Percentiles rank a stretch among this genome's conserved stretches.
Conservation (phyloP, 2,113 vertebrate species). For the Phalacrocorax brasilianus region DNA sequence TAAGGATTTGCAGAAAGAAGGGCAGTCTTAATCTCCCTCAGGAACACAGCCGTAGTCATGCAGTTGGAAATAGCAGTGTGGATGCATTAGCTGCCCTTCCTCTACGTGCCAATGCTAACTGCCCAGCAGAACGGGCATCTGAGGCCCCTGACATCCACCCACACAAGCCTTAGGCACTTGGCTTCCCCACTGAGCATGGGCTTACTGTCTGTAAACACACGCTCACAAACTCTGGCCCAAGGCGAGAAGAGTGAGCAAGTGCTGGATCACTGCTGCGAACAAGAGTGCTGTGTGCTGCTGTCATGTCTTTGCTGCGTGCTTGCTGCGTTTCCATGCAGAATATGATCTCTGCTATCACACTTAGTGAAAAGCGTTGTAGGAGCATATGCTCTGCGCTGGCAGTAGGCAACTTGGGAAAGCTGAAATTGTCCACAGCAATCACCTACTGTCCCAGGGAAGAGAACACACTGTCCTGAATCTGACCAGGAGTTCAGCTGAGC, state of each 20-base stretch:
- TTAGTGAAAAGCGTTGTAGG: rapidly evolving
- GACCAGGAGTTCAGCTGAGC: not conserved
- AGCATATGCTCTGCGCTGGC: rapidly evolving
- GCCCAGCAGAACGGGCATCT: not conserved
- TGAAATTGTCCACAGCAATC: not conserved
- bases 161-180: rapidly evolving
- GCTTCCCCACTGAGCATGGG: not conserved
- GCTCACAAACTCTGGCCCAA: not conserved
- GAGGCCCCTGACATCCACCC: not conserved
- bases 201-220: not conserved
- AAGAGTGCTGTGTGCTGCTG: rapidly evolving
- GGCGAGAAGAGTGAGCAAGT: not conserved
- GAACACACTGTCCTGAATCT: not conserved
- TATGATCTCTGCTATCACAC: not conserved
- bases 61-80: conserved; percentile 16
- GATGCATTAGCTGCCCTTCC: not conserved
- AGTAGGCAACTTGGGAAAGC: not conserved
- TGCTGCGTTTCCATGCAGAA: not conserved
- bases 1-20: not conserved
- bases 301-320: not conserved
- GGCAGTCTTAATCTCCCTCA: conserved; percentile 16
- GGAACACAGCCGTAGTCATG: not conserved
- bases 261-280: rapidly evolving
- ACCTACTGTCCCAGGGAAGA: not conserved
- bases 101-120: not conserved